Evolutionary conservation across 2,113 vertebrate genomes (phyloP).

Genomic region (Sinocyclocheilus grahami): DNA sequence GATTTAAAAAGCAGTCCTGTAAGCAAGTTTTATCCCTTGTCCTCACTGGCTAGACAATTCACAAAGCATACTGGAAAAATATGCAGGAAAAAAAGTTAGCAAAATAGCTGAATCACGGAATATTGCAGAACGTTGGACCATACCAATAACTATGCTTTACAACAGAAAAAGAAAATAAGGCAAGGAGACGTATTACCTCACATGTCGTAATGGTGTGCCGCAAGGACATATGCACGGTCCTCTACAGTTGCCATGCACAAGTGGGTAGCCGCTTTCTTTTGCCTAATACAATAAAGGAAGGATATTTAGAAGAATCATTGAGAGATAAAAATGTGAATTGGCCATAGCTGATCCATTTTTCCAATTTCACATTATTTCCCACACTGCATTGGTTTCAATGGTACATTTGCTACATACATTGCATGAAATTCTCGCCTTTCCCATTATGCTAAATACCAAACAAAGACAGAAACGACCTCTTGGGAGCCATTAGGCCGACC

Average conservation of each 20-base stretch:
- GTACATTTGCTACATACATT: conserved; percentile 12
- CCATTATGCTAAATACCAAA: conserved; percentile 57
- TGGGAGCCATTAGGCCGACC: conserved; percentile 58
- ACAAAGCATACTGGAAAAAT: conserved; percentile 67
- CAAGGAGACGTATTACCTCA: not conserved
- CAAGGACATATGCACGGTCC: not conserved
- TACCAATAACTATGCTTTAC: conserved; percentile 21
- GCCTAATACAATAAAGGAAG: not conserved
- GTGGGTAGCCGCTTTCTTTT: not conserved
- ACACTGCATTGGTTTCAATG: conserved; percentile 23
- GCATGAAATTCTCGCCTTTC: conserved; percentile 24
- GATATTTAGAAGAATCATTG: not conserved
- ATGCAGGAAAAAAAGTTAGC: conserved; percentile 60
- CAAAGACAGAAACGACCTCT: conserved; percentile 66
- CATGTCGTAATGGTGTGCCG: not conserved
- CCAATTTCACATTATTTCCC: not conserved
- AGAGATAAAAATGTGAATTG: not conserved
- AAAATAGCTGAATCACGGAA: conserved; percentile 68
- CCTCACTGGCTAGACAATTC: conserved; percentile 65
- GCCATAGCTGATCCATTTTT: not conserved
- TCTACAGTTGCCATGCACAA: not conserved
- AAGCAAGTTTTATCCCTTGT: conserved; percentile 73
- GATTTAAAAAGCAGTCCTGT: conserved; percentile 72
- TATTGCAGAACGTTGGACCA: conserved; percentile 45
- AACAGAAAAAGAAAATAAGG: conserved; percentile 27